Evolutionary conservation across 2,888 invertebrate species (phyloP), one percentile per base, ranked within the genome.

Genomic region (Cantharis nigra): DNA sequence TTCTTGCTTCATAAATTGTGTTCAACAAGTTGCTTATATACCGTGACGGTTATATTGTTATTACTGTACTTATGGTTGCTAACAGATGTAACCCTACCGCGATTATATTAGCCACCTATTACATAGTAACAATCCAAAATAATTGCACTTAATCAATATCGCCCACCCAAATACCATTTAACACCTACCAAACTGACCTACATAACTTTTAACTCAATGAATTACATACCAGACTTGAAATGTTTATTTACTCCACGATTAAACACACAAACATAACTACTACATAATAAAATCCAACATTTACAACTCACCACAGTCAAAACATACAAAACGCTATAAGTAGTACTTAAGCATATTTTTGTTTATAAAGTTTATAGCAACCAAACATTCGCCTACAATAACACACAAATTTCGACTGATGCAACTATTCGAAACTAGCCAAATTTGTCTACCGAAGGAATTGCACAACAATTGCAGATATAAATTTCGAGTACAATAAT

Each of bases 1-100:
- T 86, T 85, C 84, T 85, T 85, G 82, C 85, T 87, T 87, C 89
- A 89, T 89, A 89, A 89, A 89, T 89, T 88, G 86, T 85, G 85
- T 88, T 89, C 89, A 89, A 89, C 89, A 89, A 89, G 89, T 89
- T 88, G 89, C 87, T 88, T 87, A 88, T 88, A 88, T 87, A 88
- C 86, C 85, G 86, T 84, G 85, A 86, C 86, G 86, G 87, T 88
- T 88, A 88, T 88, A 89, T 89, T 89, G 88, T 89, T 89, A 89
- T 89, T 89, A 88, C 88, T 85, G 86, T 87, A 87, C 88, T 88
- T 88, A 88, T 87, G 88, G 88, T 86, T 88, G 87, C 87, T 86
- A 88, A 86, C 88, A 88, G 87, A 88, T 88, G 88, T 87, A 88
- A 88, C 88, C 87, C 86, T 85, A 85, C 82, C 86, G 87, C 86